phyloP scores from a whole-genome alignment of 2,113 vertebrate genomes.

The Macheiramphus alcinus region DNA sequence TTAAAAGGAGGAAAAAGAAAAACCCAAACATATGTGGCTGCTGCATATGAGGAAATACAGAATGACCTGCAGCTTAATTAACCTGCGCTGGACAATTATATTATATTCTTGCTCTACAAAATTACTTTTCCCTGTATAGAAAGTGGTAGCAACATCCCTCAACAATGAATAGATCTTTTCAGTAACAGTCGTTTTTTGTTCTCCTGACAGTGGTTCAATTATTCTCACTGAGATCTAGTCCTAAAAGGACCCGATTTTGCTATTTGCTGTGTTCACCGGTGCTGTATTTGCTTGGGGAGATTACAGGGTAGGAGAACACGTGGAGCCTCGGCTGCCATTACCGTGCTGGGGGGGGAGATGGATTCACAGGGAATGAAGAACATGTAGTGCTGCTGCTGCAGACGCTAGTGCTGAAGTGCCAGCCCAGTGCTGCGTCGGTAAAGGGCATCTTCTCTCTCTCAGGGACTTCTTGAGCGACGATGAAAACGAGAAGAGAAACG shows the following conservation, averaged over 20 bases:
- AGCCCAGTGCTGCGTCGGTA: background rate
- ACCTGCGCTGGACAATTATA: background rate
- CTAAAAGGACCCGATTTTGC: background rate
- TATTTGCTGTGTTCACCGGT: background rate
- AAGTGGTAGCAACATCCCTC: background rate
- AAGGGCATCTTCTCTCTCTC: constrained; percentile 20
- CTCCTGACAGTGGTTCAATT: background rate
- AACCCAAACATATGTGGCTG: background rate
- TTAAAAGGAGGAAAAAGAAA: background rate
- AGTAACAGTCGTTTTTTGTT: background rate
- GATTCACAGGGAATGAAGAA: background rate
- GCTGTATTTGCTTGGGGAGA: background rate
- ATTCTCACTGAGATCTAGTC: background rate
- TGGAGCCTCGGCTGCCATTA: background rate
- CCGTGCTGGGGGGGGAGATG: background rate
- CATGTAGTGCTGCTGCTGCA: background rate
- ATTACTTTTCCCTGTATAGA: background rate
- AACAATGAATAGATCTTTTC: background rate
- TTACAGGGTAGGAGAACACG: background rate
- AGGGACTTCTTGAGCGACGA: constrained; percentile 83
- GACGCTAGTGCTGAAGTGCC: background rate
- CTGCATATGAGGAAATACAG: background rate
- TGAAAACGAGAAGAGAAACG: constrained; percentile 73
- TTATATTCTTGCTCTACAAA: background rate
- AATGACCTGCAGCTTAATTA: background rate